Percentiles rank a stretch among this genome's conserved stretches.
phyloP scores from a whole-genome alignment of 2,113 vertebrate genomes.

The Clinocottus analis region DNA sequence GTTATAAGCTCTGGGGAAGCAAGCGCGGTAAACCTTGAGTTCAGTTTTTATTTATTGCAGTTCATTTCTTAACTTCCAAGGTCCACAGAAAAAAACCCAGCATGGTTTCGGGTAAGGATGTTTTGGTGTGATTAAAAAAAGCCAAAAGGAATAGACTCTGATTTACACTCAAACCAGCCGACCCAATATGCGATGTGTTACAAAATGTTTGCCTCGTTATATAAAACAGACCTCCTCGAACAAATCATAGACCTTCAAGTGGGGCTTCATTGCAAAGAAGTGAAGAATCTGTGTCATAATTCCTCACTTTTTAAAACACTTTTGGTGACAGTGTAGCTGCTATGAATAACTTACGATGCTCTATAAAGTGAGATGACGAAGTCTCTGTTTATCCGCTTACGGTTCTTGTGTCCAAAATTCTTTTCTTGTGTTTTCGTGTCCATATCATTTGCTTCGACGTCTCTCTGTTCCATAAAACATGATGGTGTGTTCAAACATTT shows the following conservation, averaged over 20 bases:
- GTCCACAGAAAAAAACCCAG: background rate
- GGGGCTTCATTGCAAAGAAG: background rate
- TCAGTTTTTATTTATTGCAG: background rate
- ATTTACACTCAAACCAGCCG: background rate
- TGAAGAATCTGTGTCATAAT: constrained; percentile 13
- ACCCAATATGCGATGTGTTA: background rate
- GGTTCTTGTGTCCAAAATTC: background rate
- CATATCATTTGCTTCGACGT: background rate
- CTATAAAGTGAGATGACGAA: background rate
- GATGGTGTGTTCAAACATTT: constrained; percentile 37
- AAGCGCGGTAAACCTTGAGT: background rate
- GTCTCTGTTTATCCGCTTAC: background rate
- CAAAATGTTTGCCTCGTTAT: background rate
- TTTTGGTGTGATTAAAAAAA: background rate
- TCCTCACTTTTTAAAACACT: background rate
- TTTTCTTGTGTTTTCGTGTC: background rate
- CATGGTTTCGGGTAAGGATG: background rate
- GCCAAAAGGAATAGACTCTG: background rate
- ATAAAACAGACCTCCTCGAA: background rate
- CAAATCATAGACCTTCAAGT: background rate
- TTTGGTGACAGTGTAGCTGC: background rate
- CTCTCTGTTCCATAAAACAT: background rate
- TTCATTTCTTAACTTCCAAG: background rate
- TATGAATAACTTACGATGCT: background rate
- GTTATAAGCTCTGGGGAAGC: background rate